These are phyloP conservation scores for Ivindomyrus marchei DNA, from an alignment of 2,113 vertebrate species.

Conservation along the genomic window DNA sequence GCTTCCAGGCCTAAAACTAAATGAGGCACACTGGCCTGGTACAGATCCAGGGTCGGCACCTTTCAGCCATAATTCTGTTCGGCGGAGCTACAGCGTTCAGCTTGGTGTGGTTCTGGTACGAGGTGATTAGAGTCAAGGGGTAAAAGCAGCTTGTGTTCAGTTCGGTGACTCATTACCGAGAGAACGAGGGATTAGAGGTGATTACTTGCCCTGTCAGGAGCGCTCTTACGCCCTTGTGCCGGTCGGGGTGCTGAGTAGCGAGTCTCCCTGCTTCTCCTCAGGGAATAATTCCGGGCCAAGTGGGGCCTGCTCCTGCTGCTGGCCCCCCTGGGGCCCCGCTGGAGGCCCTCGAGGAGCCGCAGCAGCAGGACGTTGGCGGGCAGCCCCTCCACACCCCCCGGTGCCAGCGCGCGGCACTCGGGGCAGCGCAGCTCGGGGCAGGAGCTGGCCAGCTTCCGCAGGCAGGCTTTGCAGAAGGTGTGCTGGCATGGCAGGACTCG, in stretches of 20 bases:
- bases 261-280: conserved; percentile 45
- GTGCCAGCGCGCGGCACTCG: conserved; percentile 69
- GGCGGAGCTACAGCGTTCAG: background rate
- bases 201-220: conserved; percentile 69
- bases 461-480: conserved; percentile 83
- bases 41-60: background rate
- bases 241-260: conserved; percentile 54
- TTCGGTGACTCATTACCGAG: background rate
- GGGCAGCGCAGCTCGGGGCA: conserved; percentile 77
- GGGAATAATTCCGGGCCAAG: conserved; percentile 47
- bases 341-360: conserved; percentile 72
- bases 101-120: background rate
- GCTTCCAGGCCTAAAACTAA: background rate
- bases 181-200: background rate
- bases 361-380: conserved; percentile 79
- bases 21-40: background rate
- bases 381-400: conserved; percentile 73
- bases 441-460: conserved; percentile 69
- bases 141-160: background rate
- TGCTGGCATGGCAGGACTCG: conserved; percentile 95
- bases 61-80: background rate
- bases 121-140: background rate
- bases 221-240: conserved; percentile 50
- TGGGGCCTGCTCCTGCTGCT: conserved; percentile 48
- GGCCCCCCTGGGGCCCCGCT: conserved; percentile 40